Conservation (phyloP, 2,888 invertebrate genomes). For the Eupeodes luniger region DNA sequence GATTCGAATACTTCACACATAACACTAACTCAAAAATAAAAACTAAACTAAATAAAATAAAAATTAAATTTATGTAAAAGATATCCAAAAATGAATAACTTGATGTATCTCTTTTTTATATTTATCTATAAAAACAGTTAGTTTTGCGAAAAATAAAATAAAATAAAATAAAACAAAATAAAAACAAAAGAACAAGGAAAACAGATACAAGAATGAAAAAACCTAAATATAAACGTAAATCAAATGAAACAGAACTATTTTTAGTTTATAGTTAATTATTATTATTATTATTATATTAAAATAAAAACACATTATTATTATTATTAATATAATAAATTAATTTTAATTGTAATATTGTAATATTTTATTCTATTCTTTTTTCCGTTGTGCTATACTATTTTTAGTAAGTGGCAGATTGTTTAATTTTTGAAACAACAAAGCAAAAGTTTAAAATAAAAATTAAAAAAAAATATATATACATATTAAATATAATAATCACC, state of each 20-base stretch:
- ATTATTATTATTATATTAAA: conserved; percentile 53
- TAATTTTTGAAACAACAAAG: conserved; percentile 35
- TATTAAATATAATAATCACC: conserved; percentile 31
- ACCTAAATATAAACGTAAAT: conserved; percentile 68
- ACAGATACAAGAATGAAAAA: conserved; percentile 51
- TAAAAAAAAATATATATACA: background rate
- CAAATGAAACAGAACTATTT: conserved; percentile 75
- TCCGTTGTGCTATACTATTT: conserved; percentile 74
- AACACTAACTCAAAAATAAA: conserved; percentile 41
- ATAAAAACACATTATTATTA: conserved; percentile 5
- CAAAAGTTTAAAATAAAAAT: background rate
- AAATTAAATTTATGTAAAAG: conserved; percentile 59
- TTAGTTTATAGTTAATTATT: conserved; percentile 75
- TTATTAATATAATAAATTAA: conserved; percentile 35
- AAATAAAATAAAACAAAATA: conserved; percentile 37
- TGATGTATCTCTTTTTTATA: conserved; percentile 75
- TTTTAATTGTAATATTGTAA: conserved; percentile 59
- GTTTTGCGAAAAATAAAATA: conserved; percentile 76
- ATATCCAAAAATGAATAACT: conserved; percentile 53
- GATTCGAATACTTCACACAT: conserved; percentile 62
- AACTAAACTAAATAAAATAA: conserved; percentile 27
- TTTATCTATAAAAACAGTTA: conserved; percentile 78
- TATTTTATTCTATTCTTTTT: conserved; percentile 51
- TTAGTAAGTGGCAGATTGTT: conserved; percentile 59
- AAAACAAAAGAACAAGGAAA: conserved; percentile 47